These are phyloP conservation scores for Gryllus longicercus DNA, from an alignment of 2,888 invertebrate genomes.

Conservation along the genomic window DNA sequence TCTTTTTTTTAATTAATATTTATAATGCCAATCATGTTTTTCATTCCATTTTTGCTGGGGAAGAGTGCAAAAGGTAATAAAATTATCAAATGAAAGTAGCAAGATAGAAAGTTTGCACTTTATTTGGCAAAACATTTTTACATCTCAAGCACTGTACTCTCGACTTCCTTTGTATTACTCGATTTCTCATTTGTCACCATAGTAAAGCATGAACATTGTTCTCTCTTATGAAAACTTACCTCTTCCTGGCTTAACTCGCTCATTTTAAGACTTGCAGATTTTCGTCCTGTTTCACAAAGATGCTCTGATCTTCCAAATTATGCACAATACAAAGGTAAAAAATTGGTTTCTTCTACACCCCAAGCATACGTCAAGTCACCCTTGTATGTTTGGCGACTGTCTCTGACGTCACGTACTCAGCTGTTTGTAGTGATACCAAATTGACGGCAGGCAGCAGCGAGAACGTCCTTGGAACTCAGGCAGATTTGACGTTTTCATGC, in stretches of 20 bases:
- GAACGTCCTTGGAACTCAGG: background rate
- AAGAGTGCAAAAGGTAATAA: too few species aligned
- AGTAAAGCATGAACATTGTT: conserved; percentile 21
- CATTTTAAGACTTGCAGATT: conserved; percentile 51
- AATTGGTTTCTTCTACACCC: conserved; percentile 20
- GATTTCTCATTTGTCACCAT: conserved; percentile 1
- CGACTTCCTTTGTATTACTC: conserved; percentile 17
- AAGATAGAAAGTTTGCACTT: too few species aligned
- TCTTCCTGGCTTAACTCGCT: conserved; percentile 86
- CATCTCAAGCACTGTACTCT: background rate
- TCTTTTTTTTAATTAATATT: background rate
- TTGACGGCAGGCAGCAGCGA: background rate
- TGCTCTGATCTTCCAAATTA: background rate
- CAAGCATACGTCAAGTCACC: conserved; percentile 35
- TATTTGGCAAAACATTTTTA: background rate
- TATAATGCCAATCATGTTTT: too few species aligned
- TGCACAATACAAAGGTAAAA: conserved; percentile 27
- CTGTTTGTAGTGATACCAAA: conserved; percentile 29
- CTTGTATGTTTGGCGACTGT: conserved; percentile 38
- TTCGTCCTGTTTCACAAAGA: conserved; percentile 17
- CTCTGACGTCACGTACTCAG: conserved; percentile 34
- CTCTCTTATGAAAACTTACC: conserved; percentile 55
- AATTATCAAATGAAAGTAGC: too few species aligned
- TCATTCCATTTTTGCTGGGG: too few species aligned
- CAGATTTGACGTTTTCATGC: too few species aligned